Evolutionary conservation across 2,888 invertebrate species (phyloP), one percentile per base, ranked within the genome.

Genomic region (Girardia tigrina): DNA sequence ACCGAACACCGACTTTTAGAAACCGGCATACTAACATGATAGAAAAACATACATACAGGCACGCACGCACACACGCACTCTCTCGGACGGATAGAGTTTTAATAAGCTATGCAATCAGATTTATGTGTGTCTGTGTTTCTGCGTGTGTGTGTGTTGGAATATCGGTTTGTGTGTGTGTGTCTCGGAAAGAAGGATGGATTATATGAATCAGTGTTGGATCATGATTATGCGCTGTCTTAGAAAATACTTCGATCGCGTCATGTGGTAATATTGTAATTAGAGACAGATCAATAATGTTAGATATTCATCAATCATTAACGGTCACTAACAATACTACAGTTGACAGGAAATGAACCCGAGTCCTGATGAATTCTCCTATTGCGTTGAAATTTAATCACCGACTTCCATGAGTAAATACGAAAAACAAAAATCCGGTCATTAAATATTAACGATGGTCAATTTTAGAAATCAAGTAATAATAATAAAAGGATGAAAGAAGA

Each of bases 181-280:
- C n/a, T n/a, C n/a, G n/a, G n/a, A 20, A 20, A 23, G 56, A 56
- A 56, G 56, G 56, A 56, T 56, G 56, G 56, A 56, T 56, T 56
- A n/a, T 56, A 56, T 56, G 56, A 56, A 56, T 56, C 56, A 56
- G 56, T 56, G 56, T 56, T 56, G 23, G n/a, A 56, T 56, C 56
- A 56, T 56, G 56, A 56, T 56, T 12, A 56, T 56, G 56, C 56
- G 56, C 56, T 56, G 56, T 56, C 56, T 56, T 56, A 56, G 56
- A 56, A 56, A 56, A 56, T 56, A 56, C 56, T 56, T 56, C n/a
- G 56, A 56, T 56, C 56, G 56, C n/a, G 56, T 56, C 56, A n/a
- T 56, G 56, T 56, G 56, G 56, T 56, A 12, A 56, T n/a, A n/a
- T 56, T 56, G 56, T 56, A 56, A 56, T 56, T 56, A 56, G 56